Evolutionary conservation across 2,888 invertebrate species (phyloP).

Genomic region (Tinea semifulvella): DNA sequence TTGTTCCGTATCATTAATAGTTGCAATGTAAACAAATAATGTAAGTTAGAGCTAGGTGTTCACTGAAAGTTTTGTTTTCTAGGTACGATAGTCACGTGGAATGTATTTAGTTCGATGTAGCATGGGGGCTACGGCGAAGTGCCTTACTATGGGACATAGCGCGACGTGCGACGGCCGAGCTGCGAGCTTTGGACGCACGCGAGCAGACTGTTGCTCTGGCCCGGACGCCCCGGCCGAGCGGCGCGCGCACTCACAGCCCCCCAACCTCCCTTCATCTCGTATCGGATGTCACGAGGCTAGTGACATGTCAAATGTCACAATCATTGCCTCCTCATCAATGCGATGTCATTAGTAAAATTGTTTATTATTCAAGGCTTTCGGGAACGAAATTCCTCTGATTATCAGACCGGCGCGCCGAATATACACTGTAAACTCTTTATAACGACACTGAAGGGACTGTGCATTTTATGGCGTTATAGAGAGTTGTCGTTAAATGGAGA

Average conservation of each 20-base stretch:
- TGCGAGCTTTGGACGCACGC: slow-evolving; percentile 48
- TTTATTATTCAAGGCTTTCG: not conserved
- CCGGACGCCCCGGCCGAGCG: slow-evolving; percentile 32
- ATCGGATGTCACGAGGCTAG: slow-evolving; percentile 2
- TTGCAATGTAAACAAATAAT: slow-evolving; percentile 49
- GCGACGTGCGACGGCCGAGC: slow-evolving; percentile 36
- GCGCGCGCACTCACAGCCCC: slow-evolving; percentile 39
- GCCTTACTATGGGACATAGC: slow-evolving; percentile 58
- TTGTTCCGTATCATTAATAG: slow-evolving; percentile 23
- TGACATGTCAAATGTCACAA: slow-evolving; percentile 10
- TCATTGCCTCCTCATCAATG: slow-evolving; percentile 10
- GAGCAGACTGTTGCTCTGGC: slow-evolving; percentile 60
- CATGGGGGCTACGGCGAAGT: slow-evolving; percentile 19
- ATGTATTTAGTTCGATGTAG: not conserved
- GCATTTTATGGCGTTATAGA: too few relatives aligned
- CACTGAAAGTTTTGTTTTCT: slow-evolving; percentile 37
- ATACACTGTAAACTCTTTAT: too few relatives aligned
- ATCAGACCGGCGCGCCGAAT: too few relatives aligned
- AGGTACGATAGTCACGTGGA: slow-evolving; percentile 16
- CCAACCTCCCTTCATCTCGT: slow-evolving; percentile 16
- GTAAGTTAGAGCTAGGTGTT: slow-evolving; percentile 35
- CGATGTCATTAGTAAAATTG: slow-evolving; percentile 5
- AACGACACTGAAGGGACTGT: too few relatives aligned
- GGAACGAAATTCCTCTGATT: too few relatives aligned
- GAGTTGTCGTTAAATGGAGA: too few relatives aligned